Conservation (phyloP, 2,113 vertebrate genomes). For the Notarius quadriscutis region DNA sequence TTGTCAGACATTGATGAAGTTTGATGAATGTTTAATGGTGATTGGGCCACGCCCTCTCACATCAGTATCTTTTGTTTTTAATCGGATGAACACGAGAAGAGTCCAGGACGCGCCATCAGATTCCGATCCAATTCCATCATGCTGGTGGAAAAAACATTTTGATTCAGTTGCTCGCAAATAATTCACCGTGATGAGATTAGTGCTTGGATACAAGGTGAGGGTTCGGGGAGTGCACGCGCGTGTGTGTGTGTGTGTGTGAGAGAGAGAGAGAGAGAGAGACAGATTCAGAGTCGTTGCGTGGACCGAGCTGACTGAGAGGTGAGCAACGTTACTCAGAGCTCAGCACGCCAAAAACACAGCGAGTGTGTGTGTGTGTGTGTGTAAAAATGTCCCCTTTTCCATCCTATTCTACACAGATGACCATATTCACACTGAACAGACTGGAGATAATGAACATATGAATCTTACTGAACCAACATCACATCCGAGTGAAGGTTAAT, state of each 20-base stretch:
- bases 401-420: background rate
- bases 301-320: conserved; percentile 1
- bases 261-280: background rate
- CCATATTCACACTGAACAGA: background rate
- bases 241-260: background rate
- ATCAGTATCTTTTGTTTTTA: background rate
- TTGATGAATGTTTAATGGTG: background rate
- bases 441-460: background rate
- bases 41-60: background rate
- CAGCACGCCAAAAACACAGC: background rate
- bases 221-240: no score
- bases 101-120: background rate
- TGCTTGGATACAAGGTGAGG: background rate
- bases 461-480: background rate
- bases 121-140: background rate
- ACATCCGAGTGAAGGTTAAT: background rate
- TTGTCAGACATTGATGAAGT: background rate
- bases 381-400: background rate
- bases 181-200: background rate
- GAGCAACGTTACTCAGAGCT: conserved; percentile 11
- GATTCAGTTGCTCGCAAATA: background rate
- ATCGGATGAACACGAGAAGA: background rate
- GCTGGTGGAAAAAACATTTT: background rate
- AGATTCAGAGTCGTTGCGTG: background rate
- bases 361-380: background rate